Percentiles rank a stretch among this genome's conserved stretches.
These are phyloP conservation scores for Geodia barretti DNA, from an alignment of 37 sponge, comb jelly and placozoan genomes.

Conservation along the genomic window DNA sequence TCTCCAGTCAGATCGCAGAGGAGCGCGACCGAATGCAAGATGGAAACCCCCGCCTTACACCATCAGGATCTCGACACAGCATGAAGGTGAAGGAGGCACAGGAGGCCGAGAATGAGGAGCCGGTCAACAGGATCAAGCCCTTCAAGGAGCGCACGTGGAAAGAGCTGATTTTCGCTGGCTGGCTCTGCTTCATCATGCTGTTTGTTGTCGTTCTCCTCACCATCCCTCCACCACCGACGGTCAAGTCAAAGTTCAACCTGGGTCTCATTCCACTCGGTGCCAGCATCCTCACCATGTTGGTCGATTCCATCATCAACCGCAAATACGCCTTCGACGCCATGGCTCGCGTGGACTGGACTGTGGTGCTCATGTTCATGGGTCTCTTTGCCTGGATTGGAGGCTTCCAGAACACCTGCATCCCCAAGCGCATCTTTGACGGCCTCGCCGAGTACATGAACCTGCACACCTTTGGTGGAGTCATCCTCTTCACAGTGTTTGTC, in stretches of 20 bases:
- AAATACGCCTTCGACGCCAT: slow-evolving; percentile 38
- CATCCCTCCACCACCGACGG: slow-evolving; percentile 19
- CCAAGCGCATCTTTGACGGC: slow-evolving; percentile 20
- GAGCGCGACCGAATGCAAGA: slow-evolving; percentile 17
- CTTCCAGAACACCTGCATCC: slow-evolving; percentile 50
- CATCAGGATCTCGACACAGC: background rate
- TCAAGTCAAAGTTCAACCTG: slow-evolving; percentile 39
- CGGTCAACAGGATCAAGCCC: background rate
- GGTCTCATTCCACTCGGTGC: slow-evolving; percentile 56
- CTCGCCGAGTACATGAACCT: slow-evolving; percentile 31
- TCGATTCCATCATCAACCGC: slow-evolving; percentile 46
- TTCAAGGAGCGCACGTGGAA: slow-evolving; percentile 25
- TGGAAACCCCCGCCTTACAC: background rate
- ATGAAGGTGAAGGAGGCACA: background rate
- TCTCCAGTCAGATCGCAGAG: slow-evolving; percentile 8
- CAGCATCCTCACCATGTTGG: slow-evolving; percentile 40
- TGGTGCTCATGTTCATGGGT: slow-evolving; percentile 59
- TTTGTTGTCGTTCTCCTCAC: slow-evolving; percentile 7
- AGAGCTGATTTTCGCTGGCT: slow-evolving; percentile 12
- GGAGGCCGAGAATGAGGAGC: background rate
- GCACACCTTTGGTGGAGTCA: slow-evolving; percentile 36
- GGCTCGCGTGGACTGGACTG: slow-evolving; percentile 50
- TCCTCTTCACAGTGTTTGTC: slow-evolving; percentile 53
- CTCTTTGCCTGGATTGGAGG: slow-evolving; percentile 57
- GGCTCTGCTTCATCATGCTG: slow-evolving; percentile 24